Percentiles rank a stretch among this genome's conserved stretches.
Evolutionary conservation across 2,797 vertebrate species (phyloP).

Genomic region (Pantherophis vulpinus): DNA sequence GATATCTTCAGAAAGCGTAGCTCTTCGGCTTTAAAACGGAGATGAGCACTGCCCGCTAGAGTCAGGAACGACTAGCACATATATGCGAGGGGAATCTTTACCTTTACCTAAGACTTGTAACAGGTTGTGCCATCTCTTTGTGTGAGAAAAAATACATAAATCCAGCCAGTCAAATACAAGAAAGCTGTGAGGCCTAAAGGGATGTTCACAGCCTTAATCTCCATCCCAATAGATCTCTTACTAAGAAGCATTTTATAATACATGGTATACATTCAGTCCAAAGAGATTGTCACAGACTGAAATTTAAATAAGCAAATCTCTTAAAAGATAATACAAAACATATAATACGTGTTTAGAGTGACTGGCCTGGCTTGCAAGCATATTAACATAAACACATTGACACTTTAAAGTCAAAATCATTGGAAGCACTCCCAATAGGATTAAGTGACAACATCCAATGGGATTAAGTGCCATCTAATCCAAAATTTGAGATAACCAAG

Average conservation of each 20-base stretch:
- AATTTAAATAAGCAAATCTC: constrained; percentile 16
- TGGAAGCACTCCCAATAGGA: not conserved
- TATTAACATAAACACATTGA: not conserved
- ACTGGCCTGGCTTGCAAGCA: not conserved
- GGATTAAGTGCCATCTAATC: not conserved
- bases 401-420: not conserved
- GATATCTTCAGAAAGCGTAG: too few species aligned
- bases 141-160: constrained; percentile 3
- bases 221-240: not conserved
- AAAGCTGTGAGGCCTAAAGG: not conserved
- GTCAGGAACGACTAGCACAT: too few species aligned
- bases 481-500: not conserved
- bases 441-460: not conserved
- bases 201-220: constrained; percentile 11
- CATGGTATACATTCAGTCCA: not conserved
- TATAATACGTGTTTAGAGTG: not conserved
- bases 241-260: not conserved
- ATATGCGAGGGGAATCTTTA: too few species aligned
- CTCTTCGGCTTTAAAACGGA: too few species aligned
- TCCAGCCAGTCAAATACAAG: constrained; percentile 9
- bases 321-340: not conserved
- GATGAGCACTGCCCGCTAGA: too few species aligned
- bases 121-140: not conserved
- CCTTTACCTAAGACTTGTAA: not conserved
- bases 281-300: not conserved